These are phyloP conservation scores for Eudyptes chrysolophus DNA, from an alignment of 2,113 vertebrate genomes.

Conservation along the genomic window DNA sequence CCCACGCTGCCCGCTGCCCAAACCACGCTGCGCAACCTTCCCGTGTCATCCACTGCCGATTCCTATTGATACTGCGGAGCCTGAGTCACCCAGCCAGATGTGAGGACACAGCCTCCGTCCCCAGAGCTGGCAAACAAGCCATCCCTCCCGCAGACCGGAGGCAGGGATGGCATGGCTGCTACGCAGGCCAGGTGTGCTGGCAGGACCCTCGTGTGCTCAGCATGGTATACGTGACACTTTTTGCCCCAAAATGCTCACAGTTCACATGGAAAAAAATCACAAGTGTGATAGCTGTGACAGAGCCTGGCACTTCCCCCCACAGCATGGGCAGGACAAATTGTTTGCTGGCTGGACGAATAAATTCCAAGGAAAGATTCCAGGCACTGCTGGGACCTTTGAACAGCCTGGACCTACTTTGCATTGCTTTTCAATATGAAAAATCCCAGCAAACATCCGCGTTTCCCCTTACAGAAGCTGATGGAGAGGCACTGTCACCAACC, in stretches of 20 bases:
- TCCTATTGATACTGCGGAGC: accelerated
- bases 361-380: background rate
- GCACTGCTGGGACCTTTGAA: background rate
- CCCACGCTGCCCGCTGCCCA: background rate
- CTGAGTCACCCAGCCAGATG: background rate
- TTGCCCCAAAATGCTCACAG: background rate
- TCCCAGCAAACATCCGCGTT: background rate
- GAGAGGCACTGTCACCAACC: background rate
- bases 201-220: background rate
- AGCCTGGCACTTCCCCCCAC: background rate
- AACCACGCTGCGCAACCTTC: accelerated
- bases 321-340: background rate
- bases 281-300: background rate
- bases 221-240: accelerated
- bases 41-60: accelerated
- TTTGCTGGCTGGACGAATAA: background rate
- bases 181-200: background rate
- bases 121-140: background rate
- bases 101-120: background rate
- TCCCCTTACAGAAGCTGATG: background rate
- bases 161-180: background rate
- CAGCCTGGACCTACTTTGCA: background rate
- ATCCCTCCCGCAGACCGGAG: accelerated
- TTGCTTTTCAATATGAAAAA: background rate
- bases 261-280: background rate